Evolutionary conservation across 1,140 invertebrate genomes (phyloP).

Genomic region (Berghia stephanieae): DNA sequence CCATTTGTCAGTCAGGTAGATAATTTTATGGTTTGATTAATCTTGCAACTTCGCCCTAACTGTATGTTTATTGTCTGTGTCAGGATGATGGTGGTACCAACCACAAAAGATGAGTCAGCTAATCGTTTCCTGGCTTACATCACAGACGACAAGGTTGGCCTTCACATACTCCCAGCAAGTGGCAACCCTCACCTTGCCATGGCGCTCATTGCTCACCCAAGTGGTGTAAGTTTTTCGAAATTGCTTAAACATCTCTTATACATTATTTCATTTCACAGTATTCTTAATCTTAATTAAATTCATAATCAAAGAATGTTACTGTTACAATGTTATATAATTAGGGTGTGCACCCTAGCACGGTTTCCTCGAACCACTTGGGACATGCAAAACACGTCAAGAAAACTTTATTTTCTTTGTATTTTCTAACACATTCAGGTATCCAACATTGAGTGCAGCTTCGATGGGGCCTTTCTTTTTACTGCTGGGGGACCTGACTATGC

Average conservation of each 20-base stretch:
- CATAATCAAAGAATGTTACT: background rate
- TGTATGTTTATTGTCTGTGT: too few relatives aligned
- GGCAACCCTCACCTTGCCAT: conserved; percentile 79
- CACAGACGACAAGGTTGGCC: conserved; percentile 74
- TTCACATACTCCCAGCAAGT: conserved; percentile 76
- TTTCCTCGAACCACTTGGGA: too few relatives aligned
- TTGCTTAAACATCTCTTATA: background rate
- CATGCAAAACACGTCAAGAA: background rate
- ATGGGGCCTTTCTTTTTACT: conserved; percentile 72
- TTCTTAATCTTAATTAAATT: background rate
- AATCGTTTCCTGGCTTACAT: conserved; percentile 73
- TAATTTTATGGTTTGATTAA: too few relatives aligned
- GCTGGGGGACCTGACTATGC: conserved; percentile 70
- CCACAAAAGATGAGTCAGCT: conserved; percentile 47
- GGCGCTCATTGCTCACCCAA: conserved; percentile 75
- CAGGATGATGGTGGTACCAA: conserved; percentile 59
- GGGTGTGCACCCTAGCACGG: too few relatives aligned
- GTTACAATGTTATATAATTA: background rate
- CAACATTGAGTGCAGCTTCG: conserved; percentile 61
- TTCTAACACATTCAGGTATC: conserved; percentile 58
- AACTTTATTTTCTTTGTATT: too few relatives aligned
- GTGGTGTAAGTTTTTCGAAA: conserved; percentile 52
- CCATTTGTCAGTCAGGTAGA: too few relatives aligned
- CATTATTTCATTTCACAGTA: too few relatives aligned
- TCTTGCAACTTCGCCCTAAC: too few relatives aligned